phyloP scores from a whole-genome alignment of 2,113 vertebrate species.

The Dolichallabes microphthalmus region DNA sequence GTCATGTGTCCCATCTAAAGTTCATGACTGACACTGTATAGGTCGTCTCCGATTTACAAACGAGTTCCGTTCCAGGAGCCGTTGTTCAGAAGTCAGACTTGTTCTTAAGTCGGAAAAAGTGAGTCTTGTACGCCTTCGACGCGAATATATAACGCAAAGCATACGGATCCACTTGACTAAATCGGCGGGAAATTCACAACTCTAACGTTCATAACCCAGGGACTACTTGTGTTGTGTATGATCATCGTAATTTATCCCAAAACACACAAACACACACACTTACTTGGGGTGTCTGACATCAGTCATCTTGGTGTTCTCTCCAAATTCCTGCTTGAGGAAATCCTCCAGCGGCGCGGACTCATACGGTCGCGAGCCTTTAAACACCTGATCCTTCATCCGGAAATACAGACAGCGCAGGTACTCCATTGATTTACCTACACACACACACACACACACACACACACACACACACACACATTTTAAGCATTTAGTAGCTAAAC shows the following conservation, averaged over 20 bases:
- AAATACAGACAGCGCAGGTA: conserved; percentile 96
- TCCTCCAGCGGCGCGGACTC: conserved; percentile 92
- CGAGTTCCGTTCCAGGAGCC: no score
- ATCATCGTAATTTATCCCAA: neutral
- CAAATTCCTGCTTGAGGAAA: conserved; percentile 95
- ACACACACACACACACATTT: accelerated
- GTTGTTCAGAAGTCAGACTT: no score
- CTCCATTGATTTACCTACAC: conserved; percentile 88
- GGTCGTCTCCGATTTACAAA: no score
- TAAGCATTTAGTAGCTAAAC: neutral
- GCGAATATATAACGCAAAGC: no score
- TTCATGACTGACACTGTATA: neutral
- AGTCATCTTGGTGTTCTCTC: conserved; percentile 94
- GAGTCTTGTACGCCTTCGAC: no score
- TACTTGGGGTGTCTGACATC: conserved; percentile 89
- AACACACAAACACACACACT: conserved; percentile 42
- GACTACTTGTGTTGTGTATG: neutral
- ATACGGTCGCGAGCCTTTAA: conserved; percentile 91
- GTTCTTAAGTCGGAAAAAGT: no score
- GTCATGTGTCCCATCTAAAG: neutral
- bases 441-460: conserved; percentile 11
- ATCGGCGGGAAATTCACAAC: no score
- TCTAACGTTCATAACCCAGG: no score
- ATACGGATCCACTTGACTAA: no score
- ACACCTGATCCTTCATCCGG: conserved; percentile 97